These are phyloP conservation scores for Ophonus ardosiacus DNA, from an alignment of 2,888 invertebrate genomes.

Conservation along the genomic window DNA sequence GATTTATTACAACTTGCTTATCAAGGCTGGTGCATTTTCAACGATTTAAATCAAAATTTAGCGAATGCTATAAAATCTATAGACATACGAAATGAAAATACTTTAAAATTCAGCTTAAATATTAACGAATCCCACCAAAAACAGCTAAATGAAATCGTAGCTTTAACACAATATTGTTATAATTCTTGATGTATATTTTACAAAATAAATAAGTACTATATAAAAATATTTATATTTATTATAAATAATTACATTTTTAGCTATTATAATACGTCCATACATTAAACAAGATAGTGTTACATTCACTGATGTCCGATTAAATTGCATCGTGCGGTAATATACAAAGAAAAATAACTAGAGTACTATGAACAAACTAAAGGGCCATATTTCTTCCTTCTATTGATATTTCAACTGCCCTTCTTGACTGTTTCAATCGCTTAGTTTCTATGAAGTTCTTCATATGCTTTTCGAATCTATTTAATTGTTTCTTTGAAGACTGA, in stretches of 20 bases:
- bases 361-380: conserved; percentile 74
- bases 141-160: conserved; percentile 49
- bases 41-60: conserved; percentile 54
- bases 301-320: not conserved
- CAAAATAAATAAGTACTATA: conserved; percentile 47
- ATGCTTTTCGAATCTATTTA: conserved; percentile 94
- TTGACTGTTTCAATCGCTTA: conserved; percentile 87
- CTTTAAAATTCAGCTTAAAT: not conserved
- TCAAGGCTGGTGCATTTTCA: conserved; percentile 41
- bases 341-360: conserved; percentile 36
- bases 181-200: conserved; percentile 10
- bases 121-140: conserved; percentile 14
- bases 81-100: conserved; percentile 42
- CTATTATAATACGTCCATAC: not conserved
- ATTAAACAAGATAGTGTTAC: not conserved
- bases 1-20: conserved; percentile 55
- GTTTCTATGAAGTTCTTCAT: conserved; percentile 93
- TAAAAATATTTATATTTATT: conserved; percentile 54
- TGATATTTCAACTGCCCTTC: conserved; percentile 94
- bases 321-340: not conserved
- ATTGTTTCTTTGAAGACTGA: conserved; percentile 88
- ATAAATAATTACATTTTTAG: conserved; percentile 32
- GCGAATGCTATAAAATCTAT: conserved; percentile 51
- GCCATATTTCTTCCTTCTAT: conserved; percentile 98
- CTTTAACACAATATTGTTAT: conserved; percentile 61